Conservation (phyloP, 2,797 vertebrate genomes). For the Tenualosa thibaudeaui region DNA sequence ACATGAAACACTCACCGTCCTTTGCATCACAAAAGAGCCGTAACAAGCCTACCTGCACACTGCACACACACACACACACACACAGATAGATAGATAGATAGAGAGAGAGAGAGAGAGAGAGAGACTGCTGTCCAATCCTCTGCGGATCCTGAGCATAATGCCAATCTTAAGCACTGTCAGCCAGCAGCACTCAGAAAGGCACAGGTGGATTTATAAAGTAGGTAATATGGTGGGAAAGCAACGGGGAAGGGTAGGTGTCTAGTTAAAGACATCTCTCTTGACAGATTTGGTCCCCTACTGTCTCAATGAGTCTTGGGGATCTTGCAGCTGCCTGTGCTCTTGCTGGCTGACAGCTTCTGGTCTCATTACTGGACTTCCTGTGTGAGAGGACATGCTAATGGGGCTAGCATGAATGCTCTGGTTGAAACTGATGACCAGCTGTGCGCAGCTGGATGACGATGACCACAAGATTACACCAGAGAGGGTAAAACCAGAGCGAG, state of each 20-base stretch:
- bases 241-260: neutral
- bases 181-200: neutral
- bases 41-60: neutral
- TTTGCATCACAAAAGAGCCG: neutral
- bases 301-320: neutral
- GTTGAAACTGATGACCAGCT: neutral
- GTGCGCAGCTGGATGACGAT: neutral
- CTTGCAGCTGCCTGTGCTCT: too few species aligned
- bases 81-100: too few species aligned
- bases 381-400: neutral
- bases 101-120: too few species aligned
- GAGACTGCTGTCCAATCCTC: neutral
- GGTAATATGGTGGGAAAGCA: neutral
- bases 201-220: neutral
- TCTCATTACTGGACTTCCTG: conserved; percentile 5
- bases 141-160: neutral
- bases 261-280: conserved; percentile 7
- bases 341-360: neutral
- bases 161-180: neutral
- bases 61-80: too few species aligned
- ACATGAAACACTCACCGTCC: neutral
- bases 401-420: neutral
- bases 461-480: neutral
- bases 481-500: too few species aligned
- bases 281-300: conserved; percentile 3